Percentiles rank a stretch among this genome's conserved stretches.
Conservation (phyloP, 1,140 invertebrate genomes). For the Trichonephila inaurata region DNA sequence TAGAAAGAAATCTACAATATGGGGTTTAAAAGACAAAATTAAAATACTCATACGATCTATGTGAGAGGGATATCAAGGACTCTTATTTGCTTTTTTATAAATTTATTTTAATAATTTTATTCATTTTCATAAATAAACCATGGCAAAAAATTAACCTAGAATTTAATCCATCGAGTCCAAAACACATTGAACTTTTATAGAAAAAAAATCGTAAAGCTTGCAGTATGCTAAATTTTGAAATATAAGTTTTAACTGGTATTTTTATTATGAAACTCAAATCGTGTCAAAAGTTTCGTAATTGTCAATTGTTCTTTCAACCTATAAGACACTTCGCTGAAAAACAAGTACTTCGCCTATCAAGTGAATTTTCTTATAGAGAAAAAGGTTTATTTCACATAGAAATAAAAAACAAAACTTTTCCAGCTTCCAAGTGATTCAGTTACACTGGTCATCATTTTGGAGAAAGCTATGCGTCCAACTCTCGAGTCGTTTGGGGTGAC, state of each 20-base stretch:
- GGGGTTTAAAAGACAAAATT: too few relatives aligned
- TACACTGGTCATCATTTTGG: slow-evolving; percentile 74
- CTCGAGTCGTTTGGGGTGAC: slow-evolving; percentile 58
- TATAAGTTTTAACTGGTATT: neutral
- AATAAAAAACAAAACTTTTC: slow-evolving; percentile 22
- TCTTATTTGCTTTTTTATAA: too few relatives aligned
- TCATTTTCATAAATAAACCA: too few relatives aligned
- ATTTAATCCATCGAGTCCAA: too few relatives aligned
- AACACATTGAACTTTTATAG: too few relatives aligned
- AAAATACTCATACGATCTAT: too few relatives aligned
- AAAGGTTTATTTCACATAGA: neutral
- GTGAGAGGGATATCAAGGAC: too few relatives aligned
- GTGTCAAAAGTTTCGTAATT: neutral
- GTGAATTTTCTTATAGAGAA: neutral
- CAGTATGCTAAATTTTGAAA: neutral
- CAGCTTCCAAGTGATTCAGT: slow-evolving; percentile 51
- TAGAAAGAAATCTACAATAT: too few relatives aligned
- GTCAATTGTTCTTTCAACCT: too few relatives aligned
- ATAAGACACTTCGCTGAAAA: neutral
- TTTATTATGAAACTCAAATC: neutral
- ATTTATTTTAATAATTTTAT: too few relatives aligned
- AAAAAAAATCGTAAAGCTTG: too few relatives aligned
- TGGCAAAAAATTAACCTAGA: too few relatives aligned
- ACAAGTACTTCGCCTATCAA: neutral
- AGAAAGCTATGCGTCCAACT: slow-evolving; percentile 66